These are phyloP conservation scores for Electrona antarctica DNA, from an alignment of 2,113 vertebrate species.

Conservation along the genomic window DNA sequence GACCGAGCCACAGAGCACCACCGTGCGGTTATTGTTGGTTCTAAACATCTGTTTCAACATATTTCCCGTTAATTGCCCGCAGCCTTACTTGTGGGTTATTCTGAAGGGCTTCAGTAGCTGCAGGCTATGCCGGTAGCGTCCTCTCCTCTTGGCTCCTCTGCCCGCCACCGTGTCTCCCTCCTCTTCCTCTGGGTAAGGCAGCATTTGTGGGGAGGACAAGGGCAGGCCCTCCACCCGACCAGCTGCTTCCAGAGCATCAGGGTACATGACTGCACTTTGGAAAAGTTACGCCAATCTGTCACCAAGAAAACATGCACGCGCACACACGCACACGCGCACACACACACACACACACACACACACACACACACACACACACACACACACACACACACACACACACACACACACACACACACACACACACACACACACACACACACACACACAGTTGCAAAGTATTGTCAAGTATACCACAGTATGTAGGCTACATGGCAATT, in stretches of 20 bases:
- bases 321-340: too few relatives aligned
- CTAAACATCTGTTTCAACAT: not conserved
- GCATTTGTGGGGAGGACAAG: slow-evolving; percentile 63
- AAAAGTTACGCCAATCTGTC: too few relatives aligned
- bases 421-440: too few relatives aligned
- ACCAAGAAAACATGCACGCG: too few relatives aligned
- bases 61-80: not conserved
- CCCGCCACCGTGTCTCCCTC: slow-evolving; percentile 48
- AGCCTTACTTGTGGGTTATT: slow-evolving; percentile 81
- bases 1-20: not conserved
- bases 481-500: too few relatives aligned
- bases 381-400: too few relatives aligned
- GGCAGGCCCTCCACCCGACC: slow-evolving; percentile 75
- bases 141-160: slow-evolving; percentile 58
- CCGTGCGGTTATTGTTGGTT: too few relatives aligned
- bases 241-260: slow-evolving; percentile 73
- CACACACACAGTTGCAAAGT: too few relatives aligned
- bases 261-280: slow-evolving; percentile 67
- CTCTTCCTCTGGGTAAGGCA: slow-evolving; percentile 69
- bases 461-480: too few relatives aligned
- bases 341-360: too few relatives aligned
- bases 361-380: too few relatives aligned
- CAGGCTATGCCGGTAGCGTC: slow-evolving; percentile 79
- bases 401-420: too few relatives aligned
- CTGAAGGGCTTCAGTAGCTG: slow-evolving; percentile 84